These are phyloP conservation scores for Blastobasis lacticolella DNA, from an alignment of 2,888 invertebrate genomes.

Conservation along the genomic window DNA sequence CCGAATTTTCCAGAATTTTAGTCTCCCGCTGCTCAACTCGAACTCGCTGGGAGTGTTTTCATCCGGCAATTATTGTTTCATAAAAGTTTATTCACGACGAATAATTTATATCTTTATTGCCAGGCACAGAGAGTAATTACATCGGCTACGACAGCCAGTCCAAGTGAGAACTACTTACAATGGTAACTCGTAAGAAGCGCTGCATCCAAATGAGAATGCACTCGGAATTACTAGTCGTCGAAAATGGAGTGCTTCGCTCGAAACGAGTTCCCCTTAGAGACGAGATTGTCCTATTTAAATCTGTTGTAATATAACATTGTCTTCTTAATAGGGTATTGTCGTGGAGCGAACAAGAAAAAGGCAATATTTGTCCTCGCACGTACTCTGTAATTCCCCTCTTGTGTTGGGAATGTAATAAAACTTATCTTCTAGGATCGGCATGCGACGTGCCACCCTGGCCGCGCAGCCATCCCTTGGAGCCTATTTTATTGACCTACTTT, in stretches of 20 bases:
- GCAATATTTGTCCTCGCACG: slow-evolving; percentile 48
- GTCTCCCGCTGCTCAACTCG: too few relatives aligned
- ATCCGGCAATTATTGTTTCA: background rate
- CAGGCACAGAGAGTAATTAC: background rate
- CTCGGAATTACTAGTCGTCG: slow-evolving; percentile 20
- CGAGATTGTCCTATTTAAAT: slow-evolving; percentile 18
- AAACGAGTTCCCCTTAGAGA: slow-evolving; percentile 25
- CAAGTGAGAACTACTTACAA: slow-evolving; percentile 18
- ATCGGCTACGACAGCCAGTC: background rate
- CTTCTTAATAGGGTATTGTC: slow-evolving; percentile 53
- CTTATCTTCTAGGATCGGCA: slow-evolving; percentile 43
- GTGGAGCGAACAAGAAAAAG: slow-evolving; percentile 36
- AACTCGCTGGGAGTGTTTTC: background rate
- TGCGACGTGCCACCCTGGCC: slow-evolving; percentile 28
- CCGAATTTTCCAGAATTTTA: too few relatives aligned
- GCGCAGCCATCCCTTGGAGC: slow-evolving; percentile 4
- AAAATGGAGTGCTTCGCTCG: slow-evolving; percentile 24
- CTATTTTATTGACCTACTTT: slow-evolving; percentile 13
- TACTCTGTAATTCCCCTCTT: slow-evolving; percentile 38
- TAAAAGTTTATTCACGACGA: background rate
- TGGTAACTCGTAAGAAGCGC: too few relatives aligned
- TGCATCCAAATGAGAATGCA: slow-evolving; percentile 37
- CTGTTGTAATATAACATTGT: slow-evolving; percentile 36
- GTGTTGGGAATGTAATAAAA: slow-evolving; percentile 57
- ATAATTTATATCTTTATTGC: background rate